phyloP scores from a whole-genome alignment of 2,888 invertebrate species.

The Ecdyonurus torrentis region DNA sequence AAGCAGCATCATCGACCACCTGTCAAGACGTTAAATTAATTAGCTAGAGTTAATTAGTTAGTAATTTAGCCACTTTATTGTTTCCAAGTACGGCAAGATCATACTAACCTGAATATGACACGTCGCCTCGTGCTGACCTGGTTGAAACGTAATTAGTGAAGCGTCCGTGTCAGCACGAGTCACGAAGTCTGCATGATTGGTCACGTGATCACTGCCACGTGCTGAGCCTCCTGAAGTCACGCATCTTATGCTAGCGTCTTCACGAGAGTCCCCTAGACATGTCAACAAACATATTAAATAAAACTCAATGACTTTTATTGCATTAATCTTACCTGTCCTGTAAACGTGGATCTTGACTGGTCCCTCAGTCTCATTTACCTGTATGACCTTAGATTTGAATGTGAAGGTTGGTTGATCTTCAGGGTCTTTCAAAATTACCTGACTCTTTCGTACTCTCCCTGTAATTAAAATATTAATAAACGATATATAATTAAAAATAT shows the following conservation, averaged over 20 bases:
- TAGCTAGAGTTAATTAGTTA: not conserved
- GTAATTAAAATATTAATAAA: too few species aligned
- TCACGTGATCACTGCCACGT: not conserved
- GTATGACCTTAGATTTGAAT: not conserved
- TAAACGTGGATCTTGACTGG: not conserved
- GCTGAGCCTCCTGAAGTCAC: not conserved
- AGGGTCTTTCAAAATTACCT: not conserved
- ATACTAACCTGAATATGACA: not conserved
- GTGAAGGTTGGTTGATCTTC: not conserved
- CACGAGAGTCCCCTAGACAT: too few species aligned
- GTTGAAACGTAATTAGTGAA: not conserved
- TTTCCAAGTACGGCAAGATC: too few species aligned
- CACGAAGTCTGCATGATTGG: not conserved
- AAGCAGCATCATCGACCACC: constrained; percentile 24
- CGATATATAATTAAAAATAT: too few species aligned
- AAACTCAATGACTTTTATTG: too few species aligned
- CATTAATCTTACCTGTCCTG: not conserved
- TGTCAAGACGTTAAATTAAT: not conserved
- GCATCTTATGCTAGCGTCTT: too few species aligned
- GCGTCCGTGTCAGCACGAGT: not conserved
- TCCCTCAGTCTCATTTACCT: not conserved
- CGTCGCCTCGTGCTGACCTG: not conserved
- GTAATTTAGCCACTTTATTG: too few species aligned
- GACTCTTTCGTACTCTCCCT: not conserved
- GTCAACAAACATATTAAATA: too few species aligned